Percentiles rank a stretch among this genome's conserved stretches.
Conservation (phyloP, 2,888 invertebrate species). For the Stictocephala bisonia region DNA sequence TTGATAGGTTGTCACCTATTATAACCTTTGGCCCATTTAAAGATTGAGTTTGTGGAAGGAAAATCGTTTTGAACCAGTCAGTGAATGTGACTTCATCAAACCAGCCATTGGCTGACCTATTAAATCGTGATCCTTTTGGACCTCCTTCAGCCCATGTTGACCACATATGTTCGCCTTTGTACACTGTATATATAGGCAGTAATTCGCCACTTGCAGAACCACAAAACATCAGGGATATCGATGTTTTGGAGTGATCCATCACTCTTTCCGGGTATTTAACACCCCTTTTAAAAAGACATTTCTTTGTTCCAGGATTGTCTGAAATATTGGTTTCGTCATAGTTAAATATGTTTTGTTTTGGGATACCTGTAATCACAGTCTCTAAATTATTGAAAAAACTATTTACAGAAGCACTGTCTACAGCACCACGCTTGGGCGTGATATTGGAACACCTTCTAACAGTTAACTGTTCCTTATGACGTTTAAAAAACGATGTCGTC, state of each 20-base stretch:
- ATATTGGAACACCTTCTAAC: slow-evolving; percentile 52
- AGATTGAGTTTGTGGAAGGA: slow-evolving; percentile 55
- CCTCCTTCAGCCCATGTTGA: slow-evolving; percentile 63
- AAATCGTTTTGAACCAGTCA: slow-evolving; percentile 60
- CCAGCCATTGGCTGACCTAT: slow-evolving; percentile 61
- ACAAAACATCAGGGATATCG: slow-evolving; percentile 61
- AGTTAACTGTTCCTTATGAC: slow-evolving; percentile 44
- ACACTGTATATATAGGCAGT: slow-evolving; percentile 61
- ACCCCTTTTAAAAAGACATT: slow-evolving; percentile 57
- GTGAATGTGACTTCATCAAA: slow-evolving; percentile 59
- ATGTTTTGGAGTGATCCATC: slow-evolving; percentile 59
- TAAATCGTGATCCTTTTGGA: slow-evolving; percentile 61
- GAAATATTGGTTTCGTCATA: slow-evolving; percentile 60
- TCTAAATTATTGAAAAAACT: slow-evolving; percentile 54
- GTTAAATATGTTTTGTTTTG: slow-evolving; percentile 59
- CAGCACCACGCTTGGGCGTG: slow-evolving; percentile 49
- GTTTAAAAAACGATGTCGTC: slow-evolving; percentile 50
- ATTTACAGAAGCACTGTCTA: slow-evolving; percentile 47
- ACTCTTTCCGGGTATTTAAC: slow-evolving; percentile 62
- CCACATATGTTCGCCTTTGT: slow-evolving; percentile 60
- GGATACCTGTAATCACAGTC: slow-evolving; percentile 50
- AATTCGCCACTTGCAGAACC: slow-evolving; percentile 60
- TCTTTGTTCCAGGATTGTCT: slow-evolving; percentile 59
- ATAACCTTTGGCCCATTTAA: slow-evolving; percentile 56
- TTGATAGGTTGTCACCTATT: slow-evolving; percentile 61